Evolutionary conservation across 1,140 invertebrate genomes (phyloP), one percentile per base, ranked within the genome.

Genomic region (Conus ventricosus): DNA sequence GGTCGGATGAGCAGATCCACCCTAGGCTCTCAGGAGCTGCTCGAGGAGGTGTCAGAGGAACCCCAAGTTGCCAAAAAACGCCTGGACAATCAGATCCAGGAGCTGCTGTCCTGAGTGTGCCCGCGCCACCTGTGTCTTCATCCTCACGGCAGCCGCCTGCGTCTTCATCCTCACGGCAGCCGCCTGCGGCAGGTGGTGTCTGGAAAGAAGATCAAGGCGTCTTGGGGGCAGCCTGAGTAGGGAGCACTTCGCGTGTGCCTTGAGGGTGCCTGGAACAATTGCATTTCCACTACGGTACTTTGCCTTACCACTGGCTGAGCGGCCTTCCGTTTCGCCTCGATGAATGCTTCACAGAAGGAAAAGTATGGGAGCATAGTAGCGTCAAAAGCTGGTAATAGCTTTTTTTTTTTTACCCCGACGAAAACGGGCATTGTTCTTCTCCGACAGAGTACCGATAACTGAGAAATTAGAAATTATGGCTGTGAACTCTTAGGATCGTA

Each of bases 1-100:
- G 53, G 63, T n/a, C 67, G 60, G 39, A 76, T n/a, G 67, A 76
- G 81, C 55, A 17, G 54, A n/a, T 83, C 81, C 81, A 83, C 81
- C 5, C 10, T 80, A 10, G 81, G 51, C 55, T 83, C 81, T 25
- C 75, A 25, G n/a, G 75, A 78, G 8, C 23, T 25, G 53, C 23
- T 17, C 53, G 81, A 83, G 7, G 27, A 27, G 15, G 53, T 23
- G 10, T 51, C 20, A 1, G 80, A 81, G 23, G 81, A 51, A n/a
- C 2, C 54, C 25, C 53, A 57, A 6, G 81, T 23, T 10, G 81
- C 81, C 53, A 83, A 57, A 15, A 8, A 51, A 53, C 81, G 81
- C 39, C 55, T 83, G 81, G 81, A 83, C 53, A 60, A 57, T 5
- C 81, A 60, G 20, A 83, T 83, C 6, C 11, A 55, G 53, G 17